Percentiles rank a stretch among this genome's conserved stretches.
Evolutionary conservation across 1,140 invertebrate species (phyloP).

Genomic region (Lasioglossum baleicum): DNA sequence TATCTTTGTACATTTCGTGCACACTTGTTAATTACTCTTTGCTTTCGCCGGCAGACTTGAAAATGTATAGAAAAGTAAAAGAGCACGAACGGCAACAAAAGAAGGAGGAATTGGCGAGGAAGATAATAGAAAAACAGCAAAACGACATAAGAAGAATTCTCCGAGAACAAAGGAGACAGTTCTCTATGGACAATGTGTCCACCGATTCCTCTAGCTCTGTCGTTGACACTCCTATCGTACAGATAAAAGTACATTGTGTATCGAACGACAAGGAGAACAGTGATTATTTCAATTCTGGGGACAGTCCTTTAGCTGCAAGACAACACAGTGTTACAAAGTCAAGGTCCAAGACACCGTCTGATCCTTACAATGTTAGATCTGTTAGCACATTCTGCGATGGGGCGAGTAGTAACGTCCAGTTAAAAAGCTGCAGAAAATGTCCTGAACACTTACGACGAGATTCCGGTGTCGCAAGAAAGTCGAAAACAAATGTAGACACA

Average conservation of each 20-base stretch:
- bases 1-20: constrained; percentile 22
- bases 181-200: constrained; percentile 8
- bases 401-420: not conserved
- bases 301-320: not conserved
- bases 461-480: not conserved
- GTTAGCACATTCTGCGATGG: not conserved
- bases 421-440: not conserved
- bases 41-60: constrained; percentile 68
- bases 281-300: constrained; percentile 2
- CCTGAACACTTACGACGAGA: constrained; percentile 4
- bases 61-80: constrained; percentile 74
- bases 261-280: constrained; percentile 59
- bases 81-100: constrained; percentile 68
- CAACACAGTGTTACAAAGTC: constrained; percentile 13
- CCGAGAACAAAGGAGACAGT: constrained; percentile 18
- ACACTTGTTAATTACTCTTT: constrained; percentile 7
- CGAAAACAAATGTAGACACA: not conserved
- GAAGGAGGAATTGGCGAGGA: constrained; percentile 70
- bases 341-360: not conserved
- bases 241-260: constrained; percentile 62
- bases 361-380: constrained; percentile 13
- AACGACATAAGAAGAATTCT: constrained; percentile 58
- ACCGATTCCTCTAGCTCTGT: constrained; percentile 43
- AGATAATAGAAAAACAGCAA: constrained; percentile 67
- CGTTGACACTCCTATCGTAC: constrained; percentile 58